A percentile compares a stretch with the other conserved stretches of the same genome.
Conservation (phyloP, 2,888 invertebrate species). For the Cerastoderma edule region DNA sequence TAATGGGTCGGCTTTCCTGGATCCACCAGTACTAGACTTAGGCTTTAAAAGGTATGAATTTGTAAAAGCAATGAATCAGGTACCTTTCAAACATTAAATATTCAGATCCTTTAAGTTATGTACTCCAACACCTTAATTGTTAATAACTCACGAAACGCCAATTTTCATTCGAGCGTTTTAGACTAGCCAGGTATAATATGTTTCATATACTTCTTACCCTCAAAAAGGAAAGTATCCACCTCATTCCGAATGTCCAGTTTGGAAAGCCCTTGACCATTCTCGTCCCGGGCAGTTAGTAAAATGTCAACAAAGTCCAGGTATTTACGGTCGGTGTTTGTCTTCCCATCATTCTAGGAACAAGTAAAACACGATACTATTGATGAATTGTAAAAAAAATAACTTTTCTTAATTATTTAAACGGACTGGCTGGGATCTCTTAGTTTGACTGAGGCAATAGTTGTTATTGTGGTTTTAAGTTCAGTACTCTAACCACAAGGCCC, state of each 20-base stretch:
- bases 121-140: neutral
- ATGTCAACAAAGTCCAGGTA: slow-evolving; percentile 75
- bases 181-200: no score
- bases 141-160: neutral
- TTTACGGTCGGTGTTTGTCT: slow-evolving; percentile 4
- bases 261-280: slow-evolving; percentile 73
- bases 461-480: no score
- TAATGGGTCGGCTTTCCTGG: no score
- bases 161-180: neutral
- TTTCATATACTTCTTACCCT: slow-evolving; percentile 68
- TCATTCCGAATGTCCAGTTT: slow-evolving; percentile 74
- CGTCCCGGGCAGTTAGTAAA: slow-evolving; percentile 72
- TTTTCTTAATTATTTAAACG: no score
- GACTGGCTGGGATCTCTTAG: no score
- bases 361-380: no score
- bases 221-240: slow-evolving; percentile 67
- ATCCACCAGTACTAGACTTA: neutral
- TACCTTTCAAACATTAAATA: neutral
- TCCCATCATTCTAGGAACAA: no score
- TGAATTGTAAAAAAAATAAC: no score
- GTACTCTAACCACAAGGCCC: no score
- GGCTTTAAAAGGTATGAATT: neutral
- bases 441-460: no score
- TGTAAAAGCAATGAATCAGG: neutral
- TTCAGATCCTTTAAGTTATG: neutral